Evolutionary conservation across 1,140 invertebrate genomes (phyloP).

Genomic region (Drosophila tani): DNA sequence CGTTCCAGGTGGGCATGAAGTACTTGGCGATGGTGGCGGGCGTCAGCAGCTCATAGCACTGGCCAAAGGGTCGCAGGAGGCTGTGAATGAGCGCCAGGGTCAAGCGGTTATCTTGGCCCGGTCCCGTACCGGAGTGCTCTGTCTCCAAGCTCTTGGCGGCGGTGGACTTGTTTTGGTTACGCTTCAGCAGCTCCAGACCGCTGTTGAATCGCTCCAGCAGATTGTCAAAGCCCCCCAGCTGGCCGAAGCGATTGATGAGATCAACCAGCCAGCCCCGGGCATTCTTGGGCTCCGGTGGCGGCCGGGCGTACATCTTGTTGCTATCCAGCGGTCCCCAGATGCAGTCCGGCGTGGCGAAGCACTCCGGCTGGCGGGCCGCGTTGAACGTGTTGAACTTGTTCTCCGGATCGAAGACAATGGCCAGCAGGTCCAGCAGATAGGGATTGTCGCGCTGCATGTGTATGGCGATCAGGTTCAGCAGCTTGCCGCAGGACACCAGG

Average conservation of each 20-base stretch:
- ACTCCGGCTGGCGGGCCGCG: slow-evolving; percentile 92
- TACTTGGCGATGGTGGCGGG: slow-evolving; percentile 96
- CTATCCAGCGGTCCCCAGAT: slow-evolving; percentile 84
- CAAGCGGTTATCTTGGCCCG: slow-evolving; percentile 85
- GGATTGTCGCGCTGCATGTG: slow-evolving; percentile 97
- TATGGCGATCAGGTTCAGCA: slow-evolving; percentile 95
- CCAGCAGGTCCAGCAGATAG: slow-evolving; percentile 95
- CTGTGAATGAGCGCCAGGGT: slow-evolving; percentile 93
- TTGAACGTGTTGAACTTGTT: slow-evolving; percentile 99
- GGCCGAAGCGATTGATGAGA: slow-evolving; percentile 97
- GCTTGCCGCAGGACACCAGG: slow-evolving; percentile 95
- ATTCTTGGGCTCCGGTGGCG: slow-evolving; percentile 90
- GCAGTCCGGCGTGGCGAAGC: slow-evolving; percentile 86
- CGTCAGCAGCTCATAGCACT: slow-evolving; percentile 96
- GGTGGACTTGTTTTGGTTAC: slow-evolving; percentile 78
- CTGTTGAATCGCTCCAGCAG: slow-evolving; percentile 93
- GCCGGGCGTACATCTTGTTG: slow-evolving; percentile 90
- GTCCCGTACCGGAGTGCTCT: slow-evolving; percentile 46
- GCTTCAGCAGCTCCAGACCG: slow-evolving; percentile 82
- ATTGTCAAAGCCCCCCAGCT: slow-evolving; percentile 94
- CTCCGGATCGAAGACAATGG: slow-evolving; percentile 96
- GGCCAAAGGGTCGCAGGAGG: slow-evolving; percentile 95
- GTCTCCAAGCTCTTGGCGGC: slow-evolving; percentile 53
- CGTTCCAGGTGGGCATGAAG: slow-evolving; percentile 97
- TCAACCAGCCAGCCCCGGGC: slow-evolving; percentile 97